These are phyloP conservation scores for Serranus cabrilla DNA, from an alignment of 2,797 vertebrate genomes.

Conservation along the genomic window DNA sequence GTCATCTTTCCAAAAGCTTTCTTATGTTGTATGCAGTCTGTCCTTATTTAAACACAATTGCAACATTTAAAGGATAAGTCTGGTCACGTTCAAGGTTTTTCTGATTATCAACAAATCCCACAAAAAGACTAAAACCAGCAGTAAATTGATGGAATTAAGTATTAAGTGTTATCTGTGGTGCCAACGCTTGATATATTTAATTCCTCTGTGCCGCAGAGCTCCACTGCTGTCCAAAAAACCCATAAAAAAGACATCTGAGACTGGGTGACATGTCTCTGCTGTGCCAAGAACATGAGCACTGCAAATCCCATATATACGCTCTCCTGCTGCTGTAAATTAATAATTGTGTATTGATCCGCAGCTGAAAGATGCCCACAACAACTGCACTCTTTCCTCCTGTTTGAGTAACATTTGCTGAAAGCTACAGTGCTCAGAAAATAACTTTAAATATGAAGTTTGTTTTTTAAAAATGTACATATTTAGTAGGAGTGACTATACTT, in stretches of 20 bases:
- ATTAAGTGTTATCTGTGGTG: accelerated
- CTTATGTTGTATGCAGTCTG: too few relatives aligned
- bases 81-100: not conserved
- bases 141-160: not conserved
- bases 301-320: not conserved
- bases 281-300: not conserved
- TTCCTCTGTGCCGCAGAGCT: not conserved
- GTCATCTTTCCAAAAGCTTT: not conserved
- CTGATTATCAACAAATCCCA: not conserved
- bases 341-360: constrained; percentile 13
- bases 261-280: not conserved
- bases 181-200: not conserved
- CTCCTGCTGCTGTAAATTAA: not conserved
- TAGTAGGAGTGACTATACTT: too few relatives aligned
- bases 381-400: not conserved
- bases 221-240: not conserved
- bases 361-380: constrained; percentile 4
- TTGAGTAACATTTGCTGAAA: not conserved
- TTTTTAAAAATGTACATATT: not conserved
- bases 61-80: not conserved
- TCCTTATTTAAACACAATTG: not conserved
- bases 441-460: not conserved
- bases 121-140: not conserved
- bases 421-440: not conserved
- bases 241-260: not conserved